Percentiles rank a stretch among this genome's conserved stretches.
phyloP scores from a whole-genome alignment of 2,888 invertebrate species.

The Sphaeridia pumilis region DNA sequence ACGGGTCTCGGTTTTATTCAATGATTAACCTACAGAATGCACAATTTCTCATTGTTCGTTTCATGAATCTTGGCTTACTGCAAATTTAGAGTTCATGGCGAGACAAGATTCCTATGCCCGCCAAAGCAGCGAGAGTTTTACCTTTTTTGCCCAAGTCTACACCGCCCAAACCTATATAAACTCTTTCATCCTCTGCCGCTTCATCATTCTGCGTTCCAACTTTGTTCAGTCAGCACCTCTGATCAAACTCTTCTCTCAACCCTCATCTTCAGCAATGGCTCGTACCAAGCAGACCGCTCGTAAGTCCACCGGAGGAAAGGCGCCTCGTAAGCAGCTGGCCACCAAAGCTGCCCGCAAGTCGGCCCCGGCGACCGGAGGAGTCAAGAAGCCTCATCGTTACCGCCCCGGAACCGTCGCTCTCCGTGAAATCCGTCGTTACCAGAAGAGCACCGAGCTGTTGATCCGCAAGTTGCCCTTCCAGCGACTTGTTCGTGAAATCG shows the following conservation, averaged over 20 bases:
- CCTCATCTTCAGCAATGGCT: background rate
- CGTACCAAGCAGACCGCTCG: conserved; percentile 13
- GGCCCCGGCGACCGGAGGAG: conserved; percentile 87
- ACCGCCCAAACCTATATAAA: too few species aligned
- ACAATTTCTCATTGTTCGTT: too few species aligned
- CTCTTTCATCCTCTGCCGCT: too few species aligned
- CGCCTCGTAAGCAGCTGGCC: conserved; percentile 83
- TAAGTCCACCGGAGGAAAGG: conserved; percentile 78
- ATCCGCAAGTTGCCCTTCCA: conserved; percentile 86
- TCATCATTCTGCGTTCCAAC: too few species aligned
- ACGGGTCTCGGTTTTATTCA: too few species aligned
- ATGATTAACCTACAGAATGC: too few species aligned
- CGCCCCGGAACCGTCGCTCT: conserved; percentile 94
- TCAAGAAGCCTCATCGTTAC: conserved; percentile 94
- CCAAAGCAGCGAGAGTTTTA: too few species aligned
- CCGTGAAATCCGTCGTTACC: conserved; percentile 92
- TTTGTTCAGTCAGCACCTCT: background rate
- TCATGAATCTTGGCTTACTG: too few species aligned
- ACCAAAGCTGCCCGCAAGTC: conserved; percentile 84
- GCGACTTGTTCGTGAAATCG: conserved; percentile 63
- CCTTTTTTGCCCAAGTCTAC: too few species aligned
- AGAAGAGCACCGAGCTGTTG: conserved; percentile 88
- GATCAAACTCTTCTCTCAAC: too few species aligned
- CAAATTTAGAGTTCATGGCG: too few species aligned
- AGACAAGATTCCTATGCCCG: too few species aligned